Base-by-base conservation (phyloP, 2,888 invertebrate genomes). In the Drosophila barbarae region DNA sequence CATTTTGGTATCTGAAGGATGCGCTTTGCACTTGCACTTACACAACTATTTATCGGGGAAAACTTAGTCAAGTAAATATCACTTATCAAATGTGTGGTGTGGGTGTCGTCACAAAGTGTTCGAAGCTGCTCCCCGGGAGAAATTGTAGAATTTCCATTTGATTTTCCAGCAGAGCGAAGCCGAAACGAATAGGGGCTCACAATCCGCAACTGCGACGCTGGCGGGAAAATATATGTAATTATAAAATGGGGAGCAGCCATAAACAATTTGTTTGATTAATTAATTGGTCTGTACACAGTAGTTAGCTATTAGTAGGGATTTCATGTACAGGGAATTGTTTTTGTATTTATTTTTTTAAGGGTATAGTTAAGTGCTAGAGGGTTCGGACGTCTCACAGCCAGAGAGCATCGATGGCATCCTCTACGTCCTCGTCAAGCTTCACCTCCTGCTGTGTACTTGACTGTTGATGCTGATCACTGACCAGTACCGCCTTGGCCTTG, bases 341-440 rank as follows among this genome's bases (percentile, higher is more conserved):
- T 64, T 28, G 3, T n/a, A 5, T 23, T 9, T 9, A 7, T 5
- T 9, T 9, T 26, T 41, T 4, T 42, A 9, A n/a, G 26, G 26
- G 32, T 9, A 21, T 28, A 18, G 9, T 26, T n/a, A 26, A 26
- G 42, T n/a, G 42, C 42, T 42, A 42, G 42, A 28, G 15, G 13
- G 28, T 18, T 52, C 10, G 36, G 9, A 52, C 35, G 15, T 47
- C 35, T 76, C 71, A 82, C 32, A 82, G 69, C 81, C 81, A 82
- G 49, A 82, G 59, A 15, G 81, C 81, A 60, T 82, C 81, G 58
- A 82, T 73, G 67, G 85, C 81, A 9, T 82, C 81, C 6, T 84
- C 81, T 18, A 81, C 54, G 13, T 85, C 85, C 3, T 75, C 60
- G 15, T 60, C 70, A n/a, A 50, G 41, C 47, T 44, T 35, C 73